Base-by-base conservation (phyloP, 2,113 vertebrate species). In the Mesitornis unicolor region DNA sequence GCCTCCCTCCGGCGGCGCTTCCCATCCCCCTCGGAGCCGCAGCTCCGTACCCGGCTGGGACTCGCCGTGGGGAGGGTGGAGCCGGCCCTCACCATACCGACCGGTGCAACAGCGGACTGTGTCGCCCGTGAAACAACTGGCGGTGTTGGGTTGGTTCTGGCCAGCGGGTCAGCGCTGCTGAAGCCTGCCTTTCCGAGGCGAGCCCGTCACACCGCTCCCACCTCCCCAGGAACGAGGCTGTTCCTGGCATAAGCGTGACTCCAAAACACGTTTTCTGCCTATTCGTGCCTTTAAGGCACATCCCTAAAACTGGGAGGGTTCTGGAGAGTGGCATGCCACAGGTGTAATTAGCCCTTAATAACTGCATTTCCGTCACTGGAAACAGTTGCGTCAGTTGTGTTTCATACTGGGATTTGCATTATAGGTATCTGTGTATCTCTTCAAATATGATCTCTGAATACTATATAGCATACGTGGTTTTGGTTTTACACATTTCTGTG, bases 151-250 rank as follows among this genome's bases (percentile, higher is more conserved):
- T 24, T 24, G 47, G 6, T 31, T 21, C 16, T 2, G 24, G 21
- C 13, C 16, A 45, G 33, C 4, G 9, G 65, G 73, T 51, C 50
- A 13, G 21, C 6, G 28, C 21, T 2, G 25, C 68, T 28, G 89
- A 36, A 63, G 76, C 20, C 4, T 15, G 33, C 45, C 15, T n/a
- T n/a, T 6, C 25, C n/a, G 71, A 5, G n/a, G 36, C 1, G 28
- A 3, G 26, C 4, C 31, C 5, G 1, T 7, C 2, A 1, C 0
- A 3, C 2, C 2, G 7, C 12, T 3, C 1, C 14, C 11, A 10
- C 24, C 16, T 5, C 20, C 8, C 2, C 16, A 7, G 10, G 11
- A 22, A 31, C 8, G 24, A 20, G 53, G 54, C 61, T 5, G 0
- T 3, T 16, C 16, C 21, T 5, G 10, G 16, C 9, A 1, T 11